Percentiles rank a stretch among this genome's conserved stretches.
Conservation (phyloP, 2,113 vertebrate genomes). For the Pampusana beccarii region DNA sequence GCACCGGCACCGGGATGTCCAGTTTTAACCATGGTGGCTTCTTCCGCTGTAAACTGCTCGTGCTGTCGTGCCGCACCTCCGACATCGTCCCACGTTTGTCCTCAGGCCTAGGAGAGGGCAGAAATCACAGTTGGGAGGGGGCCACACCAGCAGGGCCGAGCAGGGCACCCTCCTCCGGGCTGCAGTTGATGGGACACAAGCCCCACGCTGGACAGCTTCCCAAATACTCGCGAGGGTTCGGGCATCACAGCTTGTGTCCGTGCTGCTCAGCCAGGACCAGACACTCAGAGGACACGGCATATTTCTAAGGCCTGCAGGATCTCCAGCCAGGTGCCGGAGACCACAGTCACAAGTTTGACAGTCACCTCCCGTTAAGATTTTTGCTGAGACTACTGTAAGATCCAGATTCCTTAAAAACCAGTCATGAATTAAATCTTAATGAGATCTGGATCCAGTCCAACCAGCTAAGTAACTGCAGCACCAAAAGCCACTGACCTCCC, state of each 20-base stretch:
- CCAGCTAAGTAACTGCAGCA: constrained; percentile 14
- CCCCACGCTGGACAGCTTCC: fast-evolving
- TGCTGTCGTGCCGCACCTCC: constrained; percentile 88
- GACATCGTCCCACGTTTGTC: constrained; percentile 82
- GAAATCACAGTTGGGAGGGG: neutral
- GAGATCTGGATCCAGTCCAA: constrained; percentile 36
- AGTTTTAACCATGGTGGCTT: constrained; percentile 96
- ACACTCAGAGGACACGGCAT: fast-evolving
- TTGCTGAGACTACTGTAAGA: constrained; percentile 19
- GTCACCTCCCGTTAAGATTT: neutral
- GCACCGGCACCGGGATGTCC: constrained; percentile 88
- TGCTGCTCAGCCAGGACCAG: neutral
- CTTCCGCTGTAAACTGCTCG: constrained; percentile 96
- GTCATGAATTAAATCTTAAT: constrained; percentile 37
- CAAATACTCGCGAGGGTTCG: neutral
- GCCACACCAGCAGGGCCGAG: neutral
- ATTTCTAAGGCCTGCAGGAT: neutral
- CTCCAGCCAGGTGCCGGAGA: neutral
- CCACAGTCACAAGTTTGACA: neutral
- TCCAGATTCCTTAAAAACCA: constrained; percentile 5
- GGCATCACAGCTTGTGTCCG: neutral
- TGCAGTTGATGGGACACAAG: neutral
- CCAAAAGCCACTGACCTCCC: constrained; percentile 1
- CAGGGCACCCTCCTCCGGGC: neutral
- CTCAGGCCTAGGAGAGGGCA: constrained; percentile 71